These are phyloP conservation scores for Ormia ochracea DNA, from an alignment of 2,888 invertebrate genomes.

Conservation along the genomic window DNA sequence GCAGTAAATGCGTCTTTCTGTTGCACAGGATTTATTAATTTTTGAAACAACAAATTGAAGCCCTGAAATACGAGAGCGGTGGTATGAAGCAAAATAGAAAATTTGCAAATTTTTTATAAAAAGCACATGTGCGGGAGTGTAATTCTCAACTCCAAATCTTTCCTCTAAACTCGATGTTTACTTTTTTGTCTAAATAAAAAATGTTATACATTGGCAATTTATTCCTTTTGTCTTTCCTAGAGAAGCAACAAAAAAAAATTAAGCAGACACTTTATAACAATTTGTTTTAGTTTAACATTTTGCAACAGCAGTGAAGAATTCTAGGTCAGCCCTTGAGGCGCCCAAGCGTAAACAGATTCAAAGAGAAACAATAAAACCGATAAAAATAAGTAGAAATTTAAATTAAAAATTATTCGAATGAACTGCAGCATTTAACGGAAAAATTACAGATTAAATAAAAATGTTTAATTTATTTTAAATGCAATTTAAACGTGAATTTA, in stretches of 20 bases:
- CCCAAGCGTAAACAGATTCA: constrained; percentile 46
- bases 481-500: no score
- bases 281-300: constrained; percentile 25
- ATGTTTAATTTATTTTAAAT: no score
- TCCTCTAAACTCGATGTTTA: background rate
- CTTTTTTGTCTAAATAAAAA: constrained; percentile 7
- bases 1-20: background rate
- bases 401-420: no score
- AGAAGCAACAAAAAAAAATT: background rate
- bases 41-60: constrained; percentile 28
- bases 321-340: constrained; percentile 54
- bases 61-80: background rate
- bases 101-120: constrained; percentile 14
- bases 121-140: background rate
- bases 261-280: constrained; percentile 28
- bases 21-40: background rate
- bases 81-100: constrained; percentile 26
- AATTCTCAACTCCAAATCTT: constrained; percentile 18
- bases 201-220: constrained; percentile 34
- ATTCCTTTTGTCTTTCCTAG: constrained; percentile 8
- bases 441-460: no score
- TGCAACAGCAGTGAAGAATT: background rate
- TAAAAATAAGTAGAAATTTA: no score
- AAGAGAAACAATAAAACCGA: no score
- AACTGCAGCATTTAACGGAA: no score